Conservation (phyloP, 2,113 vertebrate species). For the Microcebus murinus region DNA sequence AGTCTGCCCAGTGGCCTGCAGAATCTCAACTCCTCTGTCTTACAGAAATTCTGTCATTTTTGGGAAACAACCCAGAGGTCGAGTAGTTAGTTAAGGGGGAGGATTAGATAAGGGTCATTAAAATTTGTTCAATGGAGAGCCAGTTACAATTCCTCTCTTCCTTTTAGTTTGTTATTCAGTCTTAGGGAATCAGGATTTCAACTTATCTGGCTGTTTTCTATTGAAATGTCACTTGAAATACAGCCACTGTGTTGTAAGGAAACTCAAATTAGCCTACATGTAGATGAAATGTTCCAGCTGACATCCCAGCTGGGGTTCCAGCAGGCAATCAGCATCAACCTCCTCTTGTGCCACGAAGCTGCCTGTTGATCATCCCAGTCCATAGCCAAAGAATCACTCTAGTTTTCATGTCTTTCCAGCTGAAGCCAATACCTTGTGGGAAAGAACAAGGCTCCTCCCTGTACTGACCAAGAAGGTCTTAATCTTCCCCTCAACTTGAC, state of each 20-base stretch:
- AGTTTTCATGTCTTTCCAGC: neutral
- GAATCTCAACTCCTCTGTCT: too few relatives aligned
- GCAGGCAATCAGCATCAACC: neutral
- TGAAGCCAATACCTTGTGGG: neutral
- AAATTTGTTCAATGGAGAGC: too few relatives aligned
- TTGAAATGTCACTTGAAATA: neutral
- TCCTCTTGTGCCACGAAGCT: neutral
- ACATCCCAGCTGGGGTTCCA: neutral
- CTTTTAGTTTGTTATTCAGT: too few relatives aligned
- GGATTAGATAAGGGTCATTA: too few relatives aligned
- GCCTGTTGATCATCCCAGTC: neutral
- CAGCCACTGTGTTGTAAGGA: neutral
- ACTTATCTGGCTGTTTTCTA: too few relatives aligned
- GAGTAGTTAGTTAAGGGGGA: too few relatives aligned
- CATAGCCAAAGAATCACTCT: neutral
- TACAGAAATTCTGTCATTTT: too few relatives aligned
- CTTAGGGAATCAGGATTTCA: too few relatives aligned
- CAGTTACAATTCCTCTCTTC: too few relatives aligned
- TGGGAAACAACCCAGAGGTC: too few relatives aligned
- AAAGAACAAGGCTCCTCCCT: neutral
- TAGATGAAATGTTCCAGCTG: neutral
- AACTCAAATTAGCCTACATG: neutral
- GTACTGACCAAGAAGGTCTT: neutral
- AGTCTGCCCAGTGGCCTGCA: too few relatives aligned
- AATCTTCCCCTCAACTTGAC: neutral